phyloP scores from a whole-genome alignment of 1,140 invertebrate species.

The Onthophagus taurus region DNA sequence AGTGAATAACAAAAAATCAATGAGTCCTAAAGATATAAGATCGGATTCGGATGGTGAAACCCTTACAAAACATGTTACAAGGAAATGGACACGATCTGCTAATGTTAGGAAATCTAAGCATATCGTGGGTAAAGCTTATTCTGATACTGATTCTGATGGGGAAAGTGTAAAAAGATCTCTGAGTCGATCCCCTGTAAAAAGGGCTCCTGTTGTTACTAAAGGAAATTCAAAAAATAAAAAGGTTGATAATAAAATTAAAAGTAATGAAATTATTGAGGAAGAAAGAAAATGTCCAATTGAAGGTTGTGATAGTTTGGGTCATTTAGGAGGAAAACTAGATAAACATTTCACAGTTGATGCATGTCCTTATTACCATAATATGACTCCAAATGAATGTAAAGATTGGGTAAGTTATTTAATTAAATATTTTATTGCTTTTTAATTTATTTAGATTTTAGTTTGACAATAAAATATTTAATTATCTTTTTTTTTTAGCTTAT shows the following conservation, averaged over 20 bases:
- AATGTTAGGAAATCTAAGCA: conserved; percentile 47
- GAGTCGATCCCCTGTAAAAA: conserved; percentile 53
- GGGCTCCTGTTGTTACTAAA: conserved; percentile 38
- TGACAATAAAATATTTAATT: not conserved
- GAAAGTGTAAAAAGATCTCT: conserved; percentile 44
- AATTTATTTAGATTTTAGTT: too few relatives aligned
- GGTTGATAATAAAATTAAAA: conserved; percentile 40
- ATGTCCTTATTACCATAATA: conserved; percentile 86
- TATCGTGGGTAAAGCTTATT: conserved; percentile 40
- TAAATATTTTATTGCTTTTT: not conserved
- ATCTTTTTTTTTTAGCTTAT: conserved; percentile 26
- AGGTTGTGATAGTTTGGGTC: conserved; percentile 81
- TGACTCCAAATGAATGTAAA: conserved; percentile 71
- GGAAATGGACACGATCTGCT: conserved; percentile 46
- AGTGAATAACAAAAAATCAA: conserved; percentile 36
- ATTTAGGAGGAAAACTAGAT: conserved; percentile 75
- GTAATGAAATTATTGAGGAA: conserved; percentile 41
- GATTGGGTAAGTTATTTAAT: conserved; percentile 40
- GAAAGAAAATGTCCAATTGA: conserved; percentile 77
- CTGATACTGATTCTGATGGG: conserved; percentile 42
- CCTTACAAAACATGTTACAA: conserved; percentile 32
- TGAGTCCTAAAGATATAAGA: conserved; percentile 26
- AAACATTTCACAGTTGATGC: conserved; percentile 80
- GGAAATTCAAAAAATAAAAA: conserved; percentile 40
- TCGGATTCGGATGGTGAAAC: conserved; percentile 33